A percentile compares a stretch with the other conserved stretches of the same genome.
phyloP scores from a whole-genome alignment of 2,797 vertebrate genomes.

The Argya squamiceps region DNA sequence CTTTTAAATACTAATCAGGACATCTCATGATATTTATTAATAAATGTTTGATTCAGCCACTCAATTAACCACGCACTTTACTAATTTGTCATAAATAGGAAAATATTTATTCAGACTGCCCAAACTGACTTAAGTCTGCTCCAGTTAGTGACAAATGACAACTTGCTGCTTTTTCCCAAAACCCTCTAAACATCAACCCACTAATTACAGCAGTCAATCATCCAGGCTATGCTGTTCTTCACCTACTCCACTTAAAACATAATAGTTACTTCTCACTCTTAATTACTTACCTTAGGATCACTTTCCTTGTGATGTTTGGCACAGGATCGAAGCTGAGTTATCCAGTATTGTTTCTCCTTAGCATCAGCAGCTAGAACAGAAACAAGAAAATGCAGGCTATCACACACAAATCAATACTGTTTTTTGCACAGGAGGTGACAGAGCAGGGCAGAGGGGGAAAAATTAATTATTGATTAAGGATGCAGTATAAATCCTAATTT shows the following conservation, averaged over 20 bases:
- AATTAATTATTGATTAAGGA: not conserved
- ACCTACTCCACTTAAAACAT: not conserved
- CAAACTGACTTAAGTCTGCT: not conserved
- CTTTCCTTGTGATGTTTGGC: conserved; percentile 91
- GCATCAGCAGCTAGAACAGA: conserved; percentile 86
- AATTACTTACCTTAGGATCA: conserved; percentile 87
- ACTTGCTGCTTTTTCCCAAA: not conserved
- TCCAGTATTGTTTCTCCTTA: conserved; percentile 94
- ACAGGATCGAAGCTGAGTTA: conserved; percentile 92
- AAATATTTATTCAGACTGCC: not conserved
- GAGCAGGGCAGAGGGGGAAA: not conserved
- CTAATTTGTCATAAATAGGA: not conserved
- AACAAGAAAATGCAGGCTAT: not conserved
- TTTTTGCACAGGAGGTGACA: not conserved
- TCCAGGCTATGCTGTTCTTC: not conserved
- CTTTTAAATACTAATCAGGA: not conserved
- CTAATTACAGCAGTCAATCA: not conserved
- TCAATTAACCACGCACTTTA: not conserved
- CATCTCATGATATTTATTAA: not conserved
- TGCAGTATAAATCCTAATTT: not conserved
- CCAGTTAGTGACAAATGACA: not conserved
- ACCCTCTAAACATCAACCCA: not conserved
- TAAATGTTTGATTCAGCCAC: not conserved
- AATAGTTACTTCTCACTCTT: not conserved
- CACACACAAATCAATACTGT: not conserved